These are phyloP conservation scores for Danio choprae DNA, from an alignment of 2,797 vertebrate genomes.

Conservation along the genomic window DNA sequence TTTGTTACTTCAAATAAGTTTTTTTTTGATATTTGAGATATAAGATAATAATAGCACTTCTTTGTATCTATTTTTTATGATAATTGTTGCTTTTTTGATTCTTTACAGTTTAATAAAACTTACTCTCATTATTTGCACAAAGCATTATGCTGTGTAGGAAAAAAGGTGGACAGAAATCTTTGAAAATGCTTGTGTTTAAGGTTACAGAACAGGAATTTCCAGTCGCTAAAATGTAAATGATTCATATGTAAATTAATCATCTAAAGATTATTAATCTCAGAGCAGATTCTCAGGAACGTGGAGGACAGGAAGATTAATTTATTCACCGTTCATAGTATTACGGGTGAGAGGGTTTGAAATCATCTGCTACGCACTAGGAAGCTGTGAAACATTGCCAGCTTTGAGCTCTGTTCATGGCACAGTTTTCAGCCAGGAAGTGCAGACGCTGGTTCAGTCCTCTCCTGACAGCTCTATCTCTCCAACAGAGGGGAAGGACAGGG, in stretches of 20 bases:
- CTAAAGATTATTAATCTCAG: slow-evolving; percentile 40
- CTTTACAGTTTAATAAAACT: too few relatives aligned
- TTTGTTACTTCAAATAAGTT: too few relatives aligned
- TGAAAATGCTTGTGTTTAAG: neutral
- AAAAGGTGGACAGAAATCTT: too few relatives aligned
- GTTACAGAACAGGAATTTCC: neutral
- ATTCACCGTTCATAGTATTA: neutral
- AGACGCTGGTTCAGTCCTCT: slow-evolving; percentile 10
- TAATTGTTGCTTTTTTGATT: too few relatives aligned
- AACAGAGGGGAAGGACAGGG: slow-evolving; percentile 2
- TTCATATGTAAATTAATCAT: slow-evolving; percentile 38
- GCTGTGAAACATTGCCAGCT: slow-evolving; percentile 24
- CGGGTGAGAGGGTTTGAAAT: slow-evolving; percentile 18
- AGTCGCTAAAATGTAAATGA: slow-evolving; percentile 31
- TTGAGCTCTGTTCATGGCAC: slow-evolving; percentile 37
- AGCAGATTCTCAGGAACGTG: slow-evolving; percentile 28
- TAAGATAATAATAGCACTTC: too few relatives aligned
- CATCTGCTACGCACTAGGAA: slow-evolving; percentile 14
- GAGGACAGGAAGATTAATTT: slow-evolving; percentile 24
- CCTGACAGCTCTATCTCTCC: slow-evolving; percentile 27
- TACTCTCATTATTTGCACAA: too few relatives aligned
- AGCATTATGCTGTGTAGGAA: too few relatives aligned
- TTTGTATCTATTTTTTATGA: too few relatives aligned
- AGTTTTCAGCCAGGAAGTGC: slow-evolving; percentile 27
- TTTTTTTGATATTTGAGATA: too few relatives aligned